A percentile compares a stretch with the other conserved stretches of the same genome.
Evolutionary conservation across 1,140 invertebrate genomes (phyloP).

Genomic region (Camponotus floridanus): DNA sequence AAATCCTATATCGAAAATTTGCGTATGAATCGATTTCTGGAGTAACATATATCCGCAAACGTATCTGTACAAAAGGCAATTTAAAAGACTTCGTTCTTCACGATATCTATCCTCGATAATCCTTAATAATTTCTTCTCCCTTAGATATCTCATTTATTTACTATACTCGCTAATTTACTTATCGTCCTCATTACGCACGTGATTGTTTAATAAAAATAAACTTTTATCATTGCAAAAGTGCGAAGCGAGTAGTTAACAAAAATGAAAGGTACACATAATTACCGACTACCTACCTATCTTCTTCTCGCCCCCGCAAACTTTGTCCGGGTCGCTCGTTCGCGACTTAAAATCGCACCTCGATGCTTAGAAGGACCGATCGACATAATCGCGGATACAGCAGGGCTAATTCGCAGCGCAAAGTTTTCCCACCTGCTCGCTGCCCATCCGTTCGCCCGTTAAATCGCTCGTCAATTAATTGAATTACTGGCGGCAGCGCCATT

Average conservation of each 20-base stretch:
- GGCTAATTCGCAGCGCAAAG: constrained; percentile 53
- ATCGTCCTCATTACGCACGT: background rate
- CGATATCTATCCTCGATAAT: background rate
- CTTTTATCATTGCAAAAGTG: background rate
- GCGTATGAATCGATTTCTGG: background rate
- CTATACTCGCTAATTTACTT: background rate
- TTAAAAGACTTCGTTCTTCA: background rate
- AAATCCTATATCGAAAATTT: background rate
- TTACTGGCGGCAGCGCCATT: constrained; percentile 54
- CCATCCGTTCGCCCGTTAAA: constrained; percentile 55
- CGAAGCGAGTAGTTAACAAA: constrained; percentile 42
- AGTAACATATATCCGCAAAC: background rate
- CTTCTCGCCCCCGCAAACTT: background rate
- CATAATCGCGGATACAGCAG: constrained; percentile 38
- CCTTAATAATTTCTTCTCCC: background rate
- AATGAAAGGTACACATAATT: constrained; percentile 47
- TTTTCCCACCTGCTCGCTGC: constrained; percentile 40
- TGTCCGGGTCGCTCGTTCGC: constrained; percentile 29
- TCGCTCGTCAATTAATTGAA: constrained; percentile 66
- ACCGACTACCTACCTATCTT: background rate
- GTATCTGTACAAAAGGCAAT: background rate
- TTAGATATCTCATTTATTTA: background rate
- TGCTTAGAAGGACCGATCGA: constrained; percentile 39
- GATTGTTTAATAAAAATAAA: constrained; percentile 36
- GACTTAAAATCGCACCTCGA: constrained; percentile 49